Evolutionary conservation across 1,140 invertebrate species (phyloP).

Genomic region (Cotesia glomerata): DNA sequence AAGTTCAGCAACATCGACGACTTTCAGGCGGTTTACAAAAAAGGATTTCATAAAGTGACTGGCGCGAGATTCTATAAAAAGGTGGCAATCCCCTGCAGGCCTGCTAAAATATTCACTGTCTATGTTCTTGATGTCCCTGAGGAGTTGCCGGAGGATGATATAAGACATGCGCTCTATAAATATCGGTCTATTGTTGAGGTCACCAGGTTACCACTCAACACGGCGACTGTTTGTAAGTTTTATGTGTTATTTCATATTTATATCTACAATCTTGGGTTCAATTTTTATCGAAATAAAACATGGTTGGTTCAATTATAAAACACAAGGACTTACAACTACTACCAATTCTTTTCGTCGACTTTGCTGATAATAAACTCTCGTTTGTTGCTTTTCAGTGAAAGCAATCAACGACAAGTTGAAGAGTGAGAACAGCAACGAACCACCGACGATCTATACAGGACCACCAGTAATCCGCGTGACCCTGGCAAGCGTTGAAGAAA

Average conservation of each 20-base stretch:
- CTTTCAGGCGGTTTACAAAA: slow-evolving; percentile 83
- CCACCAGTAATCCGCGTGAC: slow-evolving; percentile 74
- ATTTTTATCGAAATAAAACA: neutral
- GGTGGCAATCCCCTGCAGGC: slow-evolving; percentile 81
- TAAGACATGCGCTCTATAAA: slow-evolving; percentile 80
- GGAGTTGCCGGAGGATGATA: slow-evolving; percentile 82
- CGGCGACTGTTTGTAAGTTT: slow-evolving; percentile 56
- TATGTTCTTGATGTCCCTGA: slow-evolving; percentile 82
- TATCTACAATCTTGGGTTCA: slow-evolving; percentile 5
- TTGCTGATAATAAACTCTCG: slow-evolving; percentile 1
- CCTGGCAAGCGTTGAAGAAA: slow-evolving; percentile 80
- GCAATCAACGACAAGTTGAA: slow-evolving; percentile 60
- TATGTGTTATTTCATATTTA: slow-evolving; percentile 2
- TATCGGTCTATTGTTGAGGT: slow-evolving; percentile 81
- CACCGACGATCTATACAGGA: slow-evolving; percentile 62
- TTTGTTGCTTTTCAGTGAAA: slow-evolving; percentile 59
- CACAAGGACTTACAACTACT: no score
- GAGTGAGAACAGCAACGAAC: slow-evolving; percentile 63
- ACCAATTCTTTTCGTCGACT: no score
- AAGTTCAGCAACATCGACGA: slow-evolving; percentile 85
- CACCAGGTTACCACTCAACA: slow-evolving; percentile 66
- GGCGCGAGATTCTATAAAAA: slow-evolving; percentile 79
- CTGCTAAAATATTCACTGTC: slow-evolving; percentile 81
- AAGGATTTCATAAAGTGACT: slow-evolving; percentile 84
- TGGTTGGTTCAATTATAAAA: no score